Evolutionary conservation across 2,113 vertebrate genomes (phyloP).

Genomic region (Stercorarius parasiticus): DNA sequence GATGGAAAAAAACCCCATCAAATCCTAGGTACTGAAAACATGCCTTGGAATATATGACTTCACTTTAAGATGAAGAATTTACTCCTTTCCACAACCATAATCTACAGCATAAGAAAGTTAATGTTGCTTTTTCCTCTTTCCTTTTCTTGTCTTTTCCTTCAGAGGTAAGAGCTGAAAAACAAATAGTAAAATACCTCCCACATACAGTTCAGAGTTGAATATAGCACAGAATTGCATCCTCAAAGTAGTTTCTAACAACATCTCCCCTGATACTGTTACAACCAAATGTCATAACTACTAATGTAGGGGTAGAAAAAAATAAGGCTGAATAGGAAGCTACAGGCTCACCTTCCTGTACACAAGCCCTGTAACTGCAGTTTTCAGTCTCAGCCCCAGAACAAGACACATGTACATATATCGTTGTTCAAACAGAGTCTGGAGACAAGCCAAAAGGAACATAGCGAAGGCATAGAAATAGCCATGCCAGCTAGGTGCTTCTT

Average conservation of each 20-base stretch:
- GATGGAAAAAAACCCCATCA: neutral
- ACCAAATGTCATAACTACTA: neutral
- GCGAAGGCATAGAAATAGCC: slow-evolving; percentile 84
- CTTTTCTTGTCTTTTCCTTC: neutral
- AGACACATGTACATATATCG: slow-evolving; percentile 88
- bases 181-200: neutral
- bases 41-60: neutral
- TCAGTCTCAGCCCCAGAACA: slow-evolving; percentile 87
- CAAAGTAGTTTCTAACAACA: neutral
- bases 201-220: neutral
- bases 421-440: slow-evolving; percentile 91
- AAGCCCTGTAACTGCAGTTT: slow-evolving; percentile 86
- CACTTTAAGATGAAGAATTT: neutral
- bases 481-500: slow-evolving; percentile 81
- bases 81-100: neutral
- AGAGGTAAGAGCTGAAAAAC: neutral
- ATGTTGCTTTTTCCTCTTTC: neutral
- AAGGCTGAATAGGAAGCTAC: neutral
- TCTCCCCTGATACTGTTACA: neutral
- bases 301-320: neutral
- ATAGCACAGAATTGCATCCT: neutral
- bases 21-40: neutral
- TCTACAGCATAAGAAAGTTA: neutral
- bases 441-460: slow-evolving; percentile 85
- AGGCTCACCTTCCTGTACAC: slow-evolving; percentile 90